These are phyloP conservation scores for Drosophila subobscura DNA, from an alignment of 1,140 invertebrate species.

Conservation along the genomic window DNA sequence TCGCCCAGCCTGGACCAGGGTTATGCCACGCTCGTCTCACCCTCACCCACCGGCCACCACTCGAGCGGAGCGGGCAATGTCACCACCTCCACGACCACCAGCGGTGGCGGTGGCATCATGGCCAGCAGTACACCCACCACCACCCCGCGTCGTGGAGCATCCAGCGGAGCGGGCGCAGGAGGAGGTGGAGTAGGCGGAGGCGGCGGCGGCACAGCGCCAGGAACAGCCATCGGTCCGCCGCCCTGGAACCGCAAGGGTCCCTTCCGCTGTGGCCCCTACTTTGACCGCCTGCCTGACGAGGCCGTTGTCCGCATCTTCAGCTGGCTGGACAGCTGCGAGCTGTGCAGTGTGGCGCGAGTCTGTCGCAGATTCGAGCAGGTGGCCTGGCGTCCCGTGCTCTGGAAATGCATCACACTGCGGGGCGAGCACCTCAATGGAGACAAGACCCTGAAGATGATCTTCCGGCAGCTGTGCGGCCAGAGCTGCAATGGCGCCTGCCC, in stretches of 20 bases:
- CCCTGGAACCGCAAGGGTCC: conserved; percentile 81
- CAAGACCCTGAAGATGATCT: conserved; percentile 87
- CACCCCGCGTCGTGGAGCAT: conserved; percentile 50
- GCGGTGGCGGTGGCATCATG: conserved; percentile 57
- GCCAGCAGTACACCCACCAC: conserved; percentile 71
- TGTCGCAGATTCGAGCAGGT: conserved; percentile 92
- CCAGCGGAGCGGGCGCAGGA: conserved; percentile 33
- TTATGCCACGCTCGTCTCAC: conserved; percentile 89
- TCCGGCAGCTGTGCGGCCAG: conserved; percentile 86
- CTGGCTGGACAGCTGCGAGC: conserved; percentile 90
- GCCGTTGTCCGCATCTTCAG: conserved; percentile 87
- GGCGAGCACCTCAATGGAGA: conserved; percentile 88
- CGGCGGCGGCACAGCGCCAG: conserved; percentile 3
- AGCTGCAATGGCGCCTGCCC: conserved; percentile 86
- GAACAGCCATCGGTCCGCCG: conserved; percentile 62
- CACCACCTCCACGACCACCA: conserved; percentile 62
- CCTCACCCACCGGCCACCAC: conserved; percentile 83
- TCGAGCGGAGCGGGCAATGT: conserved; percentile 45
- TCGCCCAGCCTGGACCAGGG: conserved; percentile 89
- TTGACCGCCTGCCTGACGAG: conserved; percentile 85
- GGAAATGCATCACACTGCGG: conserved; percentile 88
- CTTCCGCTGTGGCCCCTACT: conserved; percentile 76
- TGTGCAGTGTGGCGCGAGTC: conserved; percentile 91
- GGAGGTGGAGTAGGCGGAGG: conserved; percentile 23
- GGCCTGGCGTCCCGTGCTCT: conserved; percentile 91